Base-by-base conservation (phyloP, 2,888 invertebrate species). In the Scaptomyza tumidula region DNA sequence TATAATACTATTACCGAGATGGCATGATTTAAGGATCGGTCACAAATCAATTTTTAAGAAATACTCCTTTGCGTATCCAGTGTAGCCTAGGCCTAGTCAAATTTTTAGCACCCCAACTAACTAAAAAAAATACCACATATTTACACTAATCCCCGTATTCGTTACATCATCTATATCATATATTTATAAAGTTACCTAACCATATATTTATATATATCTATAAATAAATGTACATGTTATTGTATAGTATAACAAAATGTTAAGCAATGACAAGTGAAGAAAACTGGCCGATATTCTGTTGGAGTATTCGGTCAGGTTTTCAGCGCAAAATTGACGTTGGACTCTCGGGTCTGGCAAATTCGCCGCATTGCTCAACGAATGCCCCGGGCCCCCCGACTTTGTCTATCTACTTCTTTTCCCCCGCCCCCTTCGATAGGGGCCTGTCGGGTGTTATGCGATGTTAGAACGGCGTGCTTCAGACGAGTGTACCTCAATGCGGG, bases 311-410 rank as follows among this genome's bases (percentile, higher is more conserved):
- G 39, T 39, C 58, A 56, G 78, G 86, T 81, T 89, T 41, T 78
- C 88, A 3, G 90, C 92, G 90, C 91, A 91, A 92, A 92, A 91
- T 91, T 91, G 89, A 91, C 92, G 91, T 92, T 92, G 92, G 91
- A 91, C 91, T 90, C 85, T 86, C 59, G 69, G 76, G 88, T 79
- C 89, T 88, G 80, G 78, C 86, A 89, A 66, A 64, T 84, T 84
- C 70, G 82, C 89, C 86, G 84, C 88, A 82, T 70, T 79, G 81
- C 52, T 69, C 48, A 54, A 41, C 66, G 71, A 71, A 75, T 69
- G 59, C 63, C 63, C 55, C 66, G 54, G 50, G 43, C 46, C 52
- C 61, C 61, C 48, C 48, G 31, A 50, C 62, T 35, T 50, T 46
- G 56, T 11, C 46, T 49, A 19, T 5, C 19, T 19, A 33, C 10